A percentile compares a stretch with the other conserved stretches of the same genome.
Evolutionary conservation across 2,888 invertebrate species (phyloP).

Genomic region (Pristionchus maxplancki): DNA sequence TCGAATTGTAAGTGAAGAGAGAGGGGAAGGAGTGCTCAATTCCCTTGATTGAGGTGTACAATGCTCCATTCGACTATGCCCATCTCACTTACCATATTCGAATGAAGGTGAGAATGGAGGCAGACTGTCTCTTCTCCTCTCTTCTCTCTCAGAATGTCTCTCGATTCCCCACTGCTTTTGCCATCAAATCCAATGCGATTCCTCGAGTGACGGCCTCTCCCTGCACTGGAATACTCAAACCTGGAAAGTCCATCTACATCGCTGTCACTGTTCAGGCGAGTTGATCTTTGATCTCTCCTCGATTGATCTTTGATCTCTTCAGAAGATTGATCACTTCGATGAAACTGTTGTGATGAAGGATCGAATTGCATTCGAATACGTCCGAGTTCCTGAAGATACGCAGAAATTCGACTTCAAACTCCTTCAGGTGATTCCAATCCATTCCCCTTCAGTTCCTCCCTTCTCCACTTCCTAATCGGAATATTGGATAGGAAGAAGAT

Average conservation of each 20-base stretch:
- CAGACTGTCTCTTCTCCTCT: neutral
- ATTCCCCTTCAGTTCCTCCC: neutral
- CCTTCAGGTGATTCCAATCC: conserved; percentile 48
- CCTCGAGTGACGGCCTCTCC: conserved; percentile 58
- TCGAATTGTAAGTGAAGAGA: conserved; percentile 51
- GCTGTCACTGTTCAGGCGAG: conserved; percentile 59
- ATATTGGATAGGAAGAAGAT: neutral
- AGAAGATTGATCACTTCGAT: conserved; percentile 55
- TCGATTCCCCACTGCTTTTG: conserved; percentile 54
- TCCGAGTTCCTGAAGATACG: conserved; percentile 54
- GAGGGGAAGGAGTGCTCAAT: neutral
- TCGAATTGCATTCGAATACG: conserved; percentile 60
- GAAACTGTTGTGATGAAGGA: conserved; percentile 52
- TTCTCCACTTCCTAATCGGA: neutral
- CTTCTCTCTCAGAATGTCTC: conserved; percentile 51
- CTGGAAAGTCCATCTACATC: conserved; percentile 52
- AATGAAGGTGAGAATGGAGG: conserved; percentile 32
- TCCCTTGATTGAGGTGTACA: conserved; percentile 55
- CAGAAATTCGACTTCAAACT: conserved; percentile 55
- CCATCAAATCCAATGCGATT: conserved; percentile 61
- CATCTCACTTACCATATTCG: conserved; percentile 57
- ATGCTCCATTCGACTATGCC: conserved; percentile 57
- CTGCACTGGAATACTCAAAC: conserved; percentile 55
- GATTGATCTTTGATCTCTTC: conserved; percentile 8
- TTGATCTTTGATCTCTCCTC: neutral